Evolutionary conservation across 2,888 invertebrate genomes (phyloP), one percentile per base, ranked within the genome.

Genomic region (Acanthosepion pharaonis): DNA sequence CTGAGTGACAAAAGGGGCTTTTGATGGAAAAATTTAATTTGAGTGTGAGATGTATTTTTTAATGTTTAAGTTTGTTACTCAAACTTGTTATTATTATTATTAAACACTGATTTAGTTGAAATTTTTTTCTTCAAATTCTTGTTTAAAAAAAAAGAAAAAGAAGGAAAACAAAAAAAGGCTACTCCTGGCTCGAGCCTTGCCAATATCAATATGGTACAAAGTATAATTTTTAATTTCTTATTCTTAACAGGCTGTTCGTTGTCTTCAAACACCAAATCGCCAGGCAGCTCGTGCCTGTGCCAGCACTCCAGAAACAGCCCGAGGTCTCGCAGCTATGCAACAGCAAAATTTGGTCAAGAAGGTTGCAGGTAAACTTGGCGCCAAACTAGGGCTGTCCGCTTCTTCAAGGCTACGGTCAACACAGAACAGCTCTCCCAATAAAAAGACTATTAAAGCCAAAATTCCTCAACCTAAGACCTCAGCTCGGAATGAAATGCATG

Each of bases 231-330:
- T 23, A 59, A 59, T 20, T 15, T n/a, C 78, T 78, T 15, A n/a
- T 78, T 18, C n/a, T 64, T 23, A 64, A 48, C 94, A 94, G 94
- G 94, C 55, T 94, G 94, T 94, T 48, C 94, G 94, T 42, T 55
- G 92, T 78, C 91, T 78, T 28, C 94, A 94, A 53, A 96, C 96
- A 49, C 96, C 97, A 18, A 95, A 92, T 91, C 96, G 96, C 64
- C 96, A 96, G 91, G 96, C 97, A 48, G 97, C 97, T 5, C 94
- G 97, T 64, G 97, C 97, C 59, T 96, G 96, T 95, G 97, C 97
- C 33, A 96, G 97, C 94, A 97, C 97, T 0, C 97, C 96, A 91
- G 96, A 97, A 95, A 96, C 96, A 28, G 96, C 96, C 6, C 94
- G 97, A 92, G 97, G 97, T 28, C 96, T 96, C 59, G 96, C 96